phyloP scores from a whole-genome alignment of 2,888 invertebrate genomes.

The Temnothorax rugatulus region DNA sequence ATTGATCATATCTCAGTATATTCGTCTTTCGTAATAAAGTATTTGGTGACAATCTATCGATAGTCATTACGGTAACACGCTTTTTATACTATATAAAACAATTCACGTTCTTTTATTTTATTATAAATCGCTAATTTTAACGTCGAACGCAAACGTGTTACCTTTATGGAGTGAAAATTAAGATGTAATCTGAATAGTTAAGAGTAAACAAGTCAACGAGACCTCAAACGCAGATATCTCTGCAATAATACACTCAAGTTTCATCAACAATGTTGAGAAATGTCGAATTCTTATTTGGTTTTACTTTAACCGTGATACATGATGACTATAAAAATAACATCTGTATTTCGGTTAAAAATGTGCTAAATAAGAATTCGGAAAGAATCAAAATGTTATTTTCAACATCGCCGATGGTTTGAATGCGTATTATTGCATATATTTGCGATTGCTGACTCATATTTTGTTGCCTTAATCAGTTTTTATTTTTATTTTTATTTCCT shows the following conservation, averaged over 20 bases:
- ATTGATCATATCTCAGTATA: not conserved
- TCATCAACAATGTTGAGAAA: constrained; percentile 6
- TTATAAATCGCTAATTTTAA: constrained; percentile 13
- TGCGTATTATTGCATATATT: not conserved
- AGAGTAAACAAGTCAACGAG: not conserved
- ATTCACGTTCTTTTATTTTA: not conserved
- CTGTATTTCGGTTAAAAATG: not conserved
- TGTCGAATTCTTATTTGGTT: not conserved
- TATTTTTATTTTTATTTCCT: not conserved
- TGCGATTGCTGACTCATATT: not conserved
- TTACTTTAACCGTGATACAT: not conserved
- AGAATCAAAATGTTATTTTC: not conserved
- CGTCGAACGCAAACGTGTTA: not conserved
- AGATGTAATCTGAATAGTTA: not conserved
- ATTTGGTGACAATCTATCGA: not conserved
- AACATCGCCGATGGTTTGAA: not conserved
- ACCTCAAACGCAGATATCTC: not conserved
- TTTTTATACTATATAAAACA: not conserved
- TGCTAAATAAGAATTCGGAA: not conserved
- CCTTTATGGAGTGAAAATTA: not conserved
- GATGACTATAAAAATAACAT: constrained; percentile 12
- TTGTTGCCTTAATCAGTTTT: not conserved
- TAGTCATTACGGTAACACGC: not conserved
- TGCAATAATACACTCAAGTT: not conserved
- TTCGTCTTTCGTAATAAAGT: constrained; percentile 8